Conservation (phyloP, 2,888 invertebrate genomes). For the Aricia artaxerxes region DNA sequence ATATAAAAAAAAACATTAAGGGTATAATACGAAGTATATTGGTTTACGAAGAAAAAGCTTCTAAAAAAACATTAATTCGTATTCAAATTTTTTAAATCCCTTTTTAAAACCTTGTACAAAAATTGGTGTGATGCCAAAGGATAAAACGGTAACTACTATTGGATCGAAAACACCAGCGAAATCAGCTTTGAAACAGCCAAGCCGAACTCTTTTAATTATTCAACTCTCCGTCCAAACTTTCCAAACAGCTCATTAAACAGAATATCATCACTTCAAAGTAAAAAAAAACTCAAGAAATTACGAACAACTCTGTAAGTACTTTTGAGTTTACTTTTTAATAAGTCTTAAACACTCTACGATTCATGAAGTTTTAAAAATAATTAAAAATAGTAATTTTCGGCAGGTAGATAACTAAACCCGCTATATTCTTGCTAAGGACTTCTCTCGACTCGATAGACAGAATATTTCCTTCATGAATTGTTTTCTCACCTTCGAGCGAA, state of each 20-base stretch:
- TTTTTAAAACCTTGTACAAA: neutral
- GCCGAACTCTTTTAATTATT: slow-evolving; percentile 45
- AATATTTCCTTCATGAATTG: too few relatives aligned
- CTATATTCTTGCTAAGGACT: too few relatives aligned
- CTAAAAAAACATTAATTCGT: neutral
- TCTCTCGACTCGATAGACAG: too few relatives aligned
- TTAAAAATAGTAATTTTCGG: too few relatives aligned
- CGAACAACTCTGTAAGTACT: neutral
- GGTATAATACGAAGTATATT: too few relatives aligned
- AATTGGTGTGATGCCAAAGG: slow-evolving; percentile 22
- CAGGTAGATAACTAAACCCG: too few relatives aligned
- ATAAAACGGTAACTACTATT: slow-evolving; percentile 34
- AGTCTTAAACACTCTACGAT: too few relatives aligned
- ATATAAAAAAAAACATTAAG: too few relatives aligned
- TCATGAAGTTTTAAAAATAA: too few relatives aligned
- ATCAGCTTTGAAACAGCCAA: slow-evolving; percentile 42
- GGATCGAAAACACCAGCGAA: slow-evolving; percentile 40
- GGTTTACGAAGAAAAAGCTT: neutral
- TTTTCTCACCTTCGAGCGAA: too few relatives aligned
- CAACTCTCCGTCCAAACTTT: slow-evolving; percentile 34
- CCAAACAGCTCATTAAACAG: slow-evolving; percentile 6
- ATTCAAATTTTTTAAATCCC: neutral
- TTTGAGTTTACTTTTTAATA: neutral
- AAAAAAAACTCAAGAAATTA: neutral
- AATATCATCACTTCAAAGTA: slow-evolving; percentile 4